Evolutionary conservation across 2,888 invertebrate genomes (phyloP), one percentile per base, ranked within the genome.

Genomic region (Drosophila sordidapex): DNA sequence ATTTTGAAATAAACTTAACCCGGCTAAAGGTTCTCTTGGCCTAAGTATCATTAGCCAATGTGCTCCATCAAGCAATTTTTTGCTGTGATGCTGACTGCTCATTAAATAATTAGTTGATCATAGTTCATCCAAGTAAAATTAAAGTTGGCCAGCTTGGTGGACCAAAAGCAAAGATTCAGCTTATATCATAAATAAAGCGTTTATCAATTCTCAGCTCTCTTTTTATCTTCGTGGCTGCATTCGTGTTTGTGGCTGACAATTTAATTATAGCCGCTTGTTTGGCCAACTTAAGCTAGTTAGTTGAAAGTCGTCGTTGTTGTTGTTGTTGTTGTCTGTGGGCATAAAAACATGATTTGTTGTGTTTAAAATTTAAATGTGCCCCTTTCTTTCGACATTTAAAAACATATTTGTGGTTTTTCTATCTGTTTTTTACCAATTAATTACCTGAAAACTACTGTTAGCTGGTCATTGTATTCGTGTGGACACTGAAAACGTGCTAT

Each of bases 391-490:
- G 43, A 40, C 53, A 46, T 61, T 74, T 57, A 40, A 29, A 29
- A 21, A 49, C n/a, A 40, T 70, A 27, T 58, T 74, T 79, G 66
- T 51, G n/a, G 36, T 31, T 33, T 21, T 35, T 67, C 31, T 18
- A 25, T 57, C 53, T 33, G n/a, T 21, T 35, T 33, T 66, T 66
- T 25, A 46, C 59, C 57, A 86, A 83, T 86, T 86, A 84, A 89
- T 84, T 89, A 89, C 71, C 74, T 67, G 48, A 66, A 83, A 89
- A 81, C 84, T 75, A 81, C 84, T 87, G 89, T 87, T 84, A 79
- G 74, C 84, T 79, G 72, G 63, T 53, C 59, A 58, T 68, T 64
- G 68, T 74, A 46, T 72, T 67, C 49, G 60, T 59, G 60, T 74
- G 73, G 70, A 82, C 77, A 82, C 33, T 69, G 53, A 85, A 87